Base-by-base conservation (phyloP, 2,113 vertebrate species). In the Gasterosteus aculeatus region DNA sequence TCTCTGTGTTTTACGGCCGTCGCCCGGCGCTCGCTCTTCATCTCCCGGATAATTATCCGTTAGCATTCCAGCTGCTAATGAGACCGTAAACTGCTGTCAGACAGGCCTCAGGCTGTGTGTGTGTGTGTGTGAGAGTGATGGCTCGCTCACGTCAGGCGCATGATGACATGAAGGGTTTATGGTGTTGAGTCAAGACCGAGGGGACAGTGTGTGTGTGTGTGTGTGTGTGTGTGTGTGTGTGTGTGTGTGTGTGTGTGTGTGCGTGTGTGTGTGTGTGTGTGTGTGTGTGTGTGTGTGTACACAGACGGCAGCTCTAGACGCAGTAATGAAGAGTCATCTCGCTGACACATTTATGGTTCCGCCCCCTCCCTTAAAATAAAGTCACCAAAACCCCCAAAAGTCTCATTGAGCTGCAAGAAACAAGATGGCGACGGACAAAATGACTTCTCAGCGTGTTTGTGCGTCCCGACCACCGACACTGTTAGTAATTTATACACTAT, bases 61-160 rank as follows among this genome's bases (percentile, higher is more conserved):
- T 89, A 80, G 82, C 87, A 91, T 92, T 90, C 88, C 82, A 74
- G 82, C 58, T 61, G 81, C 90, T 94, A 93, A 93, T 91, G 90
- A 93, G 91, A 91, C 91, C 91, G 91, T 92, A 92, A 95, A 89
- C 84, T 87, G 79, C 75, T 84, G 85, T 77, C 88, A 93, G 89
- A 90, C 90, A 81, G 69, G 87, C 89, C 85, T 78, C 31, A 6
- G 83, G 87, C 85, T 38, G 38, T 61, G 59, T 69, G 51, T 82
- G 46, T 69, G 58, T 83, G 44, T 69, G 64, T 83, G 56, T 73
- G 61, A 7, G 47, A 66, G 71, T 89, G 87, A 86, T 83, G 90
- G 87, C 85, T 88, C 75, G 61, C 82, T 85, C 87, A 85, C 44
- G 1, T 81, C 71, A 78, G 72, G 73, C 77, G 2, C 47, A 71